Evolutionary conservation across 2,888 invertebrate genomes (phyloP), one percentile per base, ranked within the genome.

Genomic region (Digitonthophagus gazella): DNA sequence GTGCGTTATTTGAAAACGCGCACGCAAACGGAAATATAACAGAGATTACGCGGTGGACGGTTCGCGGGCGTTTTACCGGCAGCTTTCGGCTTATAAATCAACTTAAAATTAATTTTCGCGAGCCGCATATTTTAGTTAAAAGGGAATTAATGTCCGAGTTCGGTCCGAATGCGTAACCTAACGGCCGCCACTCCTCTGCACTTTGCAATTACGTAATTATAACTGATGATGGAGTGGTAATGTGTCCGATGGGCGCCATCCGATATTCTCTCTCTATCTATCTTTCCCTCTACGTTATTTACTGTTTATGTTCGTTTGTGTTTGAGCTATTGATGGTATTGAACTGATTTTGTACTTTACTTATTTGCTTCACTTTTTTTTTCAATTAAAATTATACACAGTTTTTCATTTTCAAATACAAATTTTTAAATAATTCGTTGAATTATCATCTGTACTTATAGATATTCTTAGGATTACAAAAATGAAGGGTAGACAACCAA

Each of bases 401-500:
- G n/a, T n/a, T n/a, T n/a, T n/a, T n/a, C n/a, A n/a, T n/a, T n/a
- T n/a, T n/a, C n/a, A n/a, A n/a, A n/a, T n/a, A n/a, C n/a, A n/a
- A n/a, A n/a, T n/a, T n/a, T n/a, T n/a, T 57, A 16, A 6, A 5
- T 16, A 1, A 57, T 57, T 57, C 14, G 57, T 5, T 1, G 57
- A 3, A 57, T 57, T 57, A 57, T 57, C 16, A 57, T 57, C 16
- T n/a, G n/a, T n/a, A n/a, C n/a, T n/a, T n/a, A n/a, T n/a, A n/a
- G n/a, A n/a, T n/a, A n/a, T n/a, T n/a, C n/a, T n/a, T n/a, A n/a
- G n/a, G n/a, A n/a, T n/a, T n/a, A n/a, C n/a, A n/a, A n/a, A n/a
- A n/a, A n/a, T n/a, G n/a, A n/a, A n/a, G n/a, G n/a, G n/a, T n/a
- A n/a, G n/a, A n/a, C n/a, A n/a, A n/a, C n/a, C n/a, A n/a, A n/a